These are phyloP conservation scores for Caenorhabditis sulstoni DNA, from an alignment of 2,888 invertebrate genomes.

Conservation along the genomic window DNA sequence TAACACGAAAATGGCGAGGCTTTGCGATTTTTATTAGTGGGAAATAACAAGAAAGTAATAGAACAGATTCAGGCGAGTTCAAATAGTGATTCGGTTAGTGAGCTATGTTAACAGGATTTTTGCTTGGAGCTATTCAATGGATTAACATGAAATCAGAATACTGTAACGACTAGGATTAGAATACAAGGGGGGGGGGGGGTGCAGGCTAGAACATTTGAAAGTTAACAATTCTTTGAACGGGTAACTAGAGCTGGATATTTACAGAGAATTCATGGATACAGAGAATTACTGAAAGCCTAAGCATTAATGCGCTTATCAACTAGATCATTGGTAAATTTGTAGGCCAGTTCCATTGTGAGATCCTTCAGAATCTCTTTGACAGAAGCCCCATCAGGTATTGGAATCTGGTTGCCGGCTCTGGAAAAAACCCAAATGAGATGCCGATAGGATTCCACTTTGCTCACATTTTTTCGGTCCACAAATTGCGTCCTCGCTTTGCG, in stretches of 20 bases:
- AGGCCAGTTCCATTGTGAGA: slow-evolving; percentile 9
- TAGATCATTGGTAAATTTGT: background rate
- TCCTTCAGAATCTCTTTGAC: background rate
- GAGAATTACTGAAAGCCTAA: background rate
- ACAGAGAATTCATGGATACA: background rate
- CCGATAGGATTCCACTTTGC: background rate
- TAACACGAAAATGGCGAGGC: too few species aligned
- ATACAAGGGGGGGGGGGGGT: too few species aligned
- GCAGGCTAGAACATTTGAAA: too few species aligned
- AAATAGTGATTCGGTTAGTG: too few species aligned
- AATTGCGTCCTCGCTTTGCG: slow-evolving; percentile 69
- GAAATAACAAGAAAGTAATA: too few species aligned
- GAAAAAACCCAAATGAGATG: background rate
- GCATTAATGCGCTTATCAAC: slow-evolving; percentile 30
- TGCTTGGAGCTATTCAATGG: too few species aligned
- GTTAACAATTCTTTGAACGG: too few species aligned
- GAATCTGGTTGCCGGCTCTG: background rate
- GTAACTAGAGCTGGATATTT: background rate
- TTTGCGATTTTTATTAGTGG: too few species aligned
- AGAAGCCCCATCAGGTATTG: background rate
- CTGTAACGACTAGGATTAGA: too few species aligned
- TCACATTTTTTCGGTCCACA: slow-evolving; percentile 24
- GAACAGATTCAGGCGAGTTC: too few species aligned
- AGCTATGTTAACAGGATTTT: too few species aligned
- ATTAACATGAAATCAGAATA: too few species aligned